Conservation (phyloP, 2,113 vertebrate genomes). For the Apeltes quadracus region DNA sequence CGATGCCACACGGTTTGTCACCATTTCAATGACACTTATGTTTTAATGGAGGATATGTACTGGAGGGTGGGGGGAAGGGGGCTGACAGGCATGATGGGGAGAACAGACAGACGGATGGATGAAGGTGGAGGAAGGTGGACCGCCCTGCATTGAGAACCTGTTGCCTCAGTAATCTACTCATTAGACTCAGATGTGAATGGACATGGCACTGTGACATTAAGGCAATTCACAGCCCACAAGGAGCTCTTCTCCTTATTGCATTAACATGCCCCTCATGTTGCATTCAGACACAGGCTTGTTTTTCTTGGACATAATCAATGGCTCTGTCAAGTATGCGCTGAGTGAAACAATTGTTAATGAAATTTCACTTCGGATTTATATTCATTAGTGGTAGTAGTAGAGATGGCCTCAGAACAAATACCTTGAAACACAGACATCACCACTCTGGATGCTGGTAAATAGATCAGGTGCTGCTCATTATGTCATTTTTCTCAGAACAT, state of each 20-base stretch:
- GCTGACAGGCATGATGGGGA: slow-evolving; percentile 22
- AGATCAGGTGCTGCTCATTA: slow-evolving; percentile 19
- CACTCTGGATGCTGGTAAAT: slow-evolving; percentile 20
- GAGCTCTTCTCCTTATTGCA: slow-evolving; percentile 60
- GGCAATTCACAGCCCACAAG: slow-evolving; percentile 64
- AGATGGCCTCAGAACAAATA: not conserved
- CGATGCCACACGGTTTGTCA: slow-evolving; percentile 8
- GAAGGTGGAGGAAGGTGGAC: slow-evolving; percentile 45
- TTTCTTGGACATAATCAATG: slow-evolving; percentile 55
- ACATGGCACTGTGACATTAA: slow-evolving; percentile 69
- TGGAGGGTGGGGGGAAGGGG: slow-evolving; percentile 3
- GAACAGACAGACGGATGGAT: slow-evolving; percentile 29
- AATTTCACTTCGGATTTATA: slow-evolving; percentile 43
- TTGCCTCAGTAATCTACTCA: slow-evolving; percentile 70
- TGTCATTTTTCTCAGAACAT: slow-evolving; percentile 18
- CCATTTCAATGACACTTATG: slow-evolving; percentile 14
- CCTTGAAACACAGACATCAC: slow-evolving; percentile 6
- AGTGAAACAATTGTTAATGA: slow-evolving; percentile 27
- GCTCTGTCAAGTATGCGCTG: slow-evolving; percentile 52
- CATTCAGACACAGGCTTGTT: slow-evolving; percentile 62
- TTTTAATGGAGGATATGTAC: slow-evolving; percentile 22
- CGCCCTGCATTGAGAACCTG: slow-evolving; percentile 63
- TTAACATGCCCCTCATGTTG: slow-evolving; percentile 77
- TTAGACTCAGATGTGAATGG: slow-evolving; percentile 66
- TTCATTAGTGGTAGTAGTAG: slow-evolving; percentile 11